phyloP scores from a whole-genome alignment of 2,888 invertebrate genomes.

The Pseudococcus longispinus region DNA sequence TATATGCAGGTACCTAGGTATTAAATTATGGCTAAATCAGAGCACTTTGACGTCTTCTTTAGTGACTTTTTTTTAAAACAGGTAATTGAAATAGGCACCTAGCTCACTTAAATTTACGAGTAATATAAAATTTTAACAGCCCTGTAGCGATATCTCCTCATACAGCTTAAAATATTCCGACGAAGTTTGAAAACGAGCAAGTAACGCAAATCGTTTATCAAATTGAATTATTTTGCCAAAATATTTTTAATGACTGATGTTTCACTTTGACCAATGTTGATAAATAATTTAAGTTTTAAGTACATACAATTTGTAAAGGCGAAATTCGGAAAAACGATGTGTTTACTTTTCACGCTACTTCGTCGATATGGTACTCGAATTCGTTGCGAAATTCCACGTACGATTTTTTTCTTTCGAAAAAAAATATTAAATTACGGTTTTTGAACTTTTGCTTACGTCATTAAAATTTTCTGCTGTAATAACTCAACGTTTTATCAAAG shows the following conservation, averaged over 20 bases:
- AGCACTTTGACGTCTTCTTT: no score
- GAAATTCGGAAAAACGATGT: background rate
- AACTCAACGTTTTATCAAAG: slow-evolving; percentile 16
- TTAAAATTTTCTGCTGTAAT: background rate
- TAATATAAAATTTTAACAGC: no score
- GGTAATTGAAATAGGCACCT: no score
- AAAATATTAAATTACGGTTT: background rate
- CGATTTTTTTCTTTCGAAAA: background rate
- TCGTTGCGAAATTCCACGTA: background rate
- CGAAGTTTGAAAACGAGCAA: background rate
- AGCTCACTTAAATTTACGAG: no score
- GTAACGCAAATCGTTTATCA: background rate
- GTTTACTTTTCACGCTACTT: background rate
- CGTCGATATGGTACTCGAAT: background rate
- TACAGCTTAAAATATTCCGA: no score
- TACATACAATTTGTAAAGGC: background rate
- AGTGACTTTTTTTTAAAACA: no score
- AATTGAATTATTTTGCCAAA: background rate
- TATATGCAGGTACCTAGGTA: no score
- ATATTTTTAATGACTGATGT: background rate
- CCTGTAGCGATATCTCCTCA: no score
- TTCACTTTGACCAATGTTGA: background rate
- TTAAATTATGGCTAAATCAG: no score
- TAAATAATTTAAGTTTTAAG: background rate
- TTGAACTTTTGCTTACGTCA: slow-evolving; percentile 11